Base-by-base conservation (phyloP, 2,888 invertebrate species). In the Petrophora chlorosata region DNA sequence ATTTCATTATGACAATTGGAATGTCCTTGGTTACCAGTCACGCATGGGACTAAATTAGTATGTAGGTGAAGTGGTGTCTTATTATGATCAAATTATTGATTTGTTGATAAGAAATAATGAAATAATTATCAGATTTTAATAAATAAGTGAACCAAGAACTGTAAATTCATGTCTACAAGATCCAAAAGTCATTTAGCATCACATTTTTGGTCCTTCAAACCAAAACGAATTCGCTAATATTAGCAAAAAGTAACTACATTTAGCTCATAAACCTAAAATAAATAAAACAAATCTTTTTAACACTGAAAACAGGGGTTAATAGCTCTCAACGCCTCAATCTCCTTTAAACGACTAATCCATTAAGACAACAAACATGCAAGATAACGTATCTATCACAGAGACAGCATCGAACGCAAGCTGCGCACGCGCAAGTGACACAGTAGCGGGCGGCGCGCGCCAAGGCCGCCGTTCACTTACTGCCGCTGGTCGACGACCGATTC, bases 401-500 rank as follows among this genome's bases (percentile, higher is more conserved):
- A 75, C 71, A 36, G 55, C 40, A 43, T 46, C 44, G 60, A 63
- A 59, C 29, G 3, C 17, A 9, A 61, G 65, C 63, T 56, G 64
- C 70, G 49, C 34, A 17, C 43, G 54, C 69, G 67, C 64, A 54
- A 53, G 64, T 65, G 62, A 63, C 61, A 59, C 66, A 80, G 85
- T 86, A 86, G 85, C 68, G 69, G 66, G 58, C 81, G 82, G 82
- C 85, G 65, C 51, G 41, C 57, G 55, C 65, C 60, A 59, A 59
- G 59, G 59, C 55, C 49, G 49, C 60, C 65, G 46, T 53, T 59
- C 59, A 59, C 59, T 58, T 51, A 56, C 71, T 67, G 22, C 5
- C 8, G 10, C 23, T 9, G 82, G 82, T 82, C 84, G 80, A 73
- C 77, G 78, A 81, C 82, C 81, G 73, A 76, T 64, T 38, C 42